Percentiles rank a stretch among this genome's conserved stretches.
Conservation (phyloP, 2,888 invertebrate genomes). For the Ctena decussata region DNA sequence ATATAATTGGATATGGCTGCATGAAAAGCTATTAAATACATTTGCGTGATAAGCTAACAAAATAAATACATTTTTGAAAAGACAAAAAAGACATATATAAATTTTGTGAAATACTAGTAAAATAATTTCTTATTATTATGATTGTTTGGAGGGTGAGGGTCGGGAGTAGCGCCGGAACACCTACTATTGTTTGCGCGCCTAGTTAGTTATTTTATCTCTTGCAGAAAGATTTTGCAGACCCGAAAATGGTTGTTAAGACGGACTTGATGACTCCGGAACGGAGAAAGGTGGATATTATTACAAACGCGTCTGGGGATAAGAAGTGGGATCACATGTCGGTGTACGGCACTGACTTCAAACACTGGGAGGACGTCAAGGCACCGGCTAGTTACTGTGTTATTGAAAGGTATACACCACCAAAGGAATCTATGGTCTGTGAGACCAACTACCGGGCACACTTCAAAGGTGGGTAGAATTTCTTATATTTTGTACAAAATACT, state of each 20-base stretch:
- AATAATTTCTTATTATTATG: no score
- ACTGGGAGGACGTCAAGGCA: slow-evolving; percentile 44
- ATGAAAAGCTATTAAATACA: no score
- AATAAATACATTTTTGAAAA: no score
- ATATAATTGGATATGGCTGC: no score
- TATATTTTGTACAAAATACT: no score
- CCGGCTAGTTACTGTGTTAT: slow-evolving; percentile 36
- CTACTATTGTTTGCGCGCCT: no score
- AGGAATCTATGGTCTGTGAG: slow-evolving; percentile 59
- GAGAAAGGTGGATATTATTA: slow-evolving; percentile 35
- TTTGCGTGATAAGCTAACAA: no score
- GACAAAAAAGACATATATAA: no score
- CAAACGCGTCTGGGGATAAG: slow-evolving; percentile 27
- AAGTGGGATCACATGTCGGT: slow-evolving; percentile 25
- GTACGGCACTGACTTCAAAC: slow-evolving; percentile 52
- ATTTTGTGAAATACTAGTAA: no score
- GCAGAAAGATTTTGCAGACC: slow-evolving; percentile 62
- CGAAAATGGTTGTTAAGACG: slow-evolving; percentile 33
- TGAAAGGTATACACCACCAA: slow-evolving; percentile 60
- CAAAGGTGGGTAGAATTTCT: slow-evolving; percentile 43
- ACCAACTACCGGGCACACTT: slow-evolving; percentile 58
- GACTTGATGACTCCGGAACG: slow-evolving; percentile 30
- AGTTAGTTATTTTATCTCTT: no score
- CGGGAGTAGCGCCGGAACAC: no score
- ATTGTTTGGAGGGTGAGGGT: no score